Conservation (phyloP, 2,797 vertebrate species). For the Ctenosaura bakeri region DNA sequence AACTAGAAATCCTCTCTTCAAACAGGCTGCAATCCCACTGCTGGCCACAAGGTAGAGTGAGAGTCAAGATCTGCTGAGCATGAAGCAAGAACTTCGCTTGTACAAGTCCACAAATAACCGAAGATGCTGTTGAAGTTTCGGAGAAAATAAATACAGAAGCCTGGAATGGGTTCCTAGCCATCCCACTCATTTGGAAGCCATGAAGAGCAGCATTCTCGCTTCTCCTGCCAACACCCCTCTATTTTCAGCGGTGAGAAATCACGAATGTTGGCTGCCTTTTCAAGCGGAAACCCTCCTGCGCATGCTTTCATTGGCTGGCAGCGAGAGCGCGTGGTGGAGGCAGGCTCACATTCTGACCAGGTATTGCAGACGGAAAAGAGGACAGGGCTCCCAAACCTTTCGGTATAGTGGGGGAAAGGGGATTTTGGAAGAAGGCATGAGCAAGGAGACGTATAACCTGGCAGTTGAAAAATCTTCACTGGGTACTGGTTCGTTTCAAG, state of each 20-base stretch:
- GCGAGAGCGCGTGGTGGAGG: not conserved
- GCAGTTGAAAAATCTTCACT: too few species aligned
- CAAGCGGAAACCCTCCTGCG: conserved; percentile 57
- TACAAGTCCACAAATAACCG: not conserved
- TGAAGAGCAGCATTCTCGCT: conserved; percentile 68
- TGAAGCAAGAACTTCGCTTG: not conserved
- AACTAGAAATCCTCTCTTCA: too few species aligned
- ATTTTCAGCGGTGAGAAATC: conserved; percentile 74
- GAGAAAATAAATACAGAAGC: conserved; percentile 13
- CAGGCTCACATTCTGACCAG: not conserved
- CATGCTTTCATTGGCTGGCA: not conserved
- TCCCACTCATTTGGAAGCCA: conserved; percentile 71
- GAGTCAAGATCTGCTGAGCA: conserved; percentile 20
- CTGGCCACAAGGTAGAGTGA: conserved; percentile 71
- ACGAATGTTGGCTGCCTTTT: conserved; percentile 59
- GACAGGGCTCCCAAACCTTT: too few species aligned
- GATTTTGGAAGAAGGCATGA: too few species aligned
- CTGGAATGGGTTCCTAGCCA: conserved; percentile 69
- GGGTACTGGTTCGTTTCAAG: too few species aligned
- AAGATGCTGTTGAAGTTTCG: not conserved
- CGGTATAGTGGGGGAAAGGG: too few species aligned
- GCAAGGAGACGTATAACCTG: too few species aligned
- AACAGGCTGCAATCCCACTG: not conserved
- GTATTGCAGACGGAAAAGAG: not conserved
- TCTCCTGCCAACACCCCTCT: conserved; percentile 46